phyloP scores from a whole-genome alignment of 2,113 vertebrate species.

The Anoura caudifer region DNA sequence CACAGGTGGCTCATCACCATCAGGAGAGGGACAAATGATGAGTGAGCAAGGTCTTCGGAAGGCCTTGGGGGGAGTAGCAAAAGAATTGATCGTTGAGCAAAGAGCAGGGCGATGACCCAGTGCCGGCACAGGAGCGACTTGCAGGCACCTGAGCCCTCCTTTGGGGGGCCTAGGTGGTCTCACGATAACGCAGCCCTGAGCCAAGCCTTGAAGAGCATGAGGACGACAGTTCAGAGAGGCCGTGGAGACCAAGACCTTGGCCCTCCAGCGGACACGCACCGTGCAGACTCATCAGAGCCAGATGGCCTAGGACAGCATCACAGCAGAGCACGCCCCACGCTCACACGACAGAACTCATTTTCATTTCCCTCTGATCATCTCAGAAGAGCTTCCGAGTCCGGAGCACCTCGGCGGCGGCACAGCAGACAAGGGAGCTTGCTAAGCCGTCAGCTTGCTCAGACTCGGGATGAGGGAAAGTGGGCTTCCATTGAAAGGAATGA shows the following conservation, averaged over 20 bases:
- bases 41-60: not conserved
- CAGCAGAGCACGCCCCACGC: not conserved
- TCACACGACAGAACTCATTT: not conserved
- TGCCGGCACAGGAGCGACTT: no score
- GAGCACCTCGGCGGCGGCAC: not conserved
- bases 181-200: not conserved
- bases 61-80: not conserved
- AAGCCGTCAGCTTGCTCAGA: not conserved
- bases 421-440: not conserved
- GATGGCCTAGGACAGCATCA: not conserved
- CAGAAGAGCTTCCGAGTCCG: not conserved
- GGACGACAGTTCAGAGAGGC: fast-evolving
- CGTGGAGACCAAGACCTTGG: fast-evolving
- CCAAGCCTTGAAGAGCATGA: no score
- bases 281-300: not conserved
- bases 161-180: not conserved
- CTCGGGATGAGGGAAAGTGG: not conserved
- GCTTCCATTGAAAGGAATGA: slow-evolving; percentile 8
- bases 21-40: not conserved
- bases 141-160: not conserved
- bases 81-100: not conserved
- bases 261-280: not conserved
- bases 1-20: not conserved
- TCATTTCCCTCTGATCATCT: not conserved
- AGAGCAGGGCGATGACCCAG: fast-evolving